Evolutionary conservation across 1,140 invertebrate species (phyloP).

Genomic region (Saccostrea echinata): DNA sequence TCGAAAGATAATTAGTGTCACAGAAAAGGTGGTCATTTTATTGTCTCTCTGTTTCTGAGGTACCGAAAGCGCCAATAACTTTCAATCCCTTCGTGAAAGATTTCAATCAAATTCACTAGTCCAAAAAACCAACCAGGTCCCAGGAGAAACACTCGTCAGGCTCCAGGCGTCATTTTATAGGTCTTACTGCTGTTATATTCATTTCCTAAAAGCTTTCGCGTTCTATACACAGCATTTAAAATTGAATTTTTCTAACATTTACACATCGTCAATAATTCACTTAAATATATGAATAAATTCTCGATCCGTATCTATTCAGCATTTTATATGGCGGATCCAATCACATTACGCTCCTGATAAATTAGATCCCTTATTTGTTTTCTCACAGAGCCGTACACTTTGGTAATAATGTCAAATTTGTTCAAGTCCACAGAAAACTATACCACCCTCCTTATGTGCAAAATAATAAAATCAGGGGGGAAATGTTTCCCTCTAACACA

Average conservation of each 20-base stretch:
- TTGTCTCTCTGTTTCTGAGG: background rate
- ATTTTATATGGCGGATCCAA: background rate
- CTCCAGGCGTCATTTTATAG: background rate
- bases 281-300: background rate
- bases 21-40: background rate
- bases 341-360: background rate
- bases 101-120: background rate
- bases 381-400: background rate
- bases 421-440: background rate
- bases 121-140: background rate
- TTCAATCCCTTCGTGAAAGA: conserved; percentile 10
- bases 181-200: background rate
- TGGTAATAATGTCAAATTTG: background rate
- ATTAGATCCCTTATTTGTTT: background rate
- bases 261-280: conserved; percentile 3
- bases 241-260: background rate
- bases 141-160: background rate
- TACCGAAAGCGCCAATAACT: background rate
- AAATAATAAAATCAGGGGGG: background rate
- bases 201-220: background rate
- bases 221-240: background rate
- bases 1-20: background rate
- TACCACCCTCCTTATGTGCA: background rate
- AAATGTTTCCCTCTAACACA: background rate
- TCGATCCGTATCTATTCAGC: background rate